phyloP scores from a whole-genome alignment of 2,113 vertebrate species.

The Periophthalmodon schlosseri region DNA sequence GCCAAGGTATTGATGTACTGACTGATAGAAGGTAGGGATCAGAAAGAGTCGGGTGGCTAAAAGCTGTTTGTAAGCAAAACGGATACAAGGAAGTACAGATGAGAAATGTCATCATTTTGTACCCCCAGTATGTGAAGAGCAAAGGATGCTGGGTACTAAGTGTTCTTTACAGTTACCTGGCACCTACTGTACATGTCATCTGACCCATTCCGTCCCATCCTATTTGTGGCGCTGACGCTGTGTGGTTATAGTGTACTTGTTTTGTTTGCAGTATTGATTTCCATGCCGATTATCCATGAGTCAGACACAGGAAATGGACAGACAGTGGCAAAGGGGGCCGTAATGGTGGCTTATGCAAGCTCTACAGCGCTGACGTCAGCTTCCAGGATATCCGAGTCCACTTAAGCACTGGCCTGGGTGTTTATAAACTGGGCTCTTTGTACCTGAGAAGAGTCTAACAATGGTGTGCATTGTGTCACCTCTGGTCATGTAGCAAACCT shows the following conservation, averaged over 20 bases:
- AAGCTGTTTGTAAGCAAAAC: constrained; percentile 16
- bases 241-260: constrained; percentile 48
- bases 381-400: constrained; percentile 40
- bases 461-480: constrained; percentile 6
- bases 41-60: constrained; percentile 21
- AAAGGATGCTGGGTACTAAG: background rate
- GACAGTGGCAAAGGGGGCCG: constrained; percentile 39
- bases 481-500: background rate
- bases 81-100: constrained; percentile 6
- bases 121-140: constrained; percentile 13
- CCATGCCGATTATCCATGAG: constrained; percentile 67
- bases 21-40: constrained; percentile 44
- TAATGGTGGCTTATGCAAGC: constrained; percentile 65
- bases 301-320: constrained; percentile 62
- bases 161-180: constrained; percentile 10
- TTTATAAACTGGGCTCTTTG: constrained; percentile 19
- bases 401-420: constrained; percentile 20
- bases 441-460: background rate
- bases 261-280: constrained; percentile 69
- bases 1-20: constrained; percentile 96
- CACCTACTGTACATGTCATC: background rate
- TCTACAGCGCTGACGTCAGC: constrained; percentile 61
- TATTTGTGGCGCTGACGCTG: constrained; percentile 11
- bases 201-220: constrained; percentile 23
- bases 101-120: constrained; percentile 21